Evolutionary conservation across 2,888 invertebrate species (phyloP).

Genomic region (Fragum whitleyi): DNA sequence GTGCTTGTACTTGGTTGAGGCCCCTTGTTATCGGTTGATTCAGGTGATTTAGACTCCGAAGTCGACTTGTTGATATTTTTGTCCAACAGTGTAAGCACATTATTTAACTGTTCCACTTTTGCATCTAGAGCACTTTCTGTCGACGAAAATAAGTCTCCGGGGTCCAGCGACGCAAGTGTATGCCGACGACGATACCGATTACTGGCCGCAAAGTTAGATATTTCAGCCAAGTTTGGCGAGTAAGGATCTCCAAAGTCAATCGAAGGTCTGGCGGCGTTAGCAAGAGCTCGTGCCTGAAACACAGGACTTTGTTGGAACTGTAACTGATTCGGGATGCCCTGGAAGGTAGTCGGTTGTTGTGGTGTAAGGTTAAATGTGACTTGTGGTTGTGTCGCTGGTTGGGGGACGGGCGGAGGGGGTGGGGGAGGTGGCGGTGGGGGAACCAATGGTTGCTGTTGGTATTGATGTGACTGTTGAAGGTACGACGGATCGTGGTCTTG

Average conservation of each 20-base stretch:
- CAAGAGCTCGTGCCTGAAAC: not conserved
- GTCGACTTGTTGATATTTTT: constrained; percentile 38
- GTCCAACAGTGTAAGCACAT: constrained; percentile 41
- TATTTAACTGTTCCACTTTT: constrained; percentile 50
- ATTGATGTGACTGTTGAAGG: not conserved
- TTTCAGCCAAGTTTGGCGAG: not conserved
- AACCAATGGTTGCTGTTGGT: constrained; percentile 5
- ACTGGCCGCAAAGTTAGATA: not conserved
- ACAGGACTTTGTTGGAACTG: constrained; percentile 8
- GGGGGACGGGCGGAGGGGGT: constrained; percentile 25
- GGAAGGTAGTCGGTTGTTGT: constrained; percentile 3
- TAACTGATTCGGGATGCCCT: not conserved
- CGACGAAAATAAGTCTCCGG: not conserved
- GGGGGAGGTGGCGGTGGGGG: constrained; percentile 26
- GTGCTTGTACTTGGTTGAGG: not conserved
- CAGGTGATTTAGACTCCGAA: not conserved
- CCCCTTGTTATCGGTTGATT: not conserved
- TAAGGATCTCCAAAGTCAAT: not conserved
- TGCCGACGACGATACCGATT: constrained; percentile 38
- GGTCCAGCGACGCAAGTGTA: constrained; percentile 49
- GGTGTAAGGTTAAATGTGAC: constrained; percentile 44
- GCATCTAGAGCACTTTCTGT: constrained; percentile 13
- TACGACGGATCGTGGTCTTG: not conserved
- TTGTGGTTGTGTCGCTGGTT: constrained; percentile 18
- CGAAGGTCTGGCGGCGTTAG: constrained; percentile 1